phyloP scores from a whole-genome alignment of 1,140 invertebrate species.

The Plectus sambesii region DNA sequence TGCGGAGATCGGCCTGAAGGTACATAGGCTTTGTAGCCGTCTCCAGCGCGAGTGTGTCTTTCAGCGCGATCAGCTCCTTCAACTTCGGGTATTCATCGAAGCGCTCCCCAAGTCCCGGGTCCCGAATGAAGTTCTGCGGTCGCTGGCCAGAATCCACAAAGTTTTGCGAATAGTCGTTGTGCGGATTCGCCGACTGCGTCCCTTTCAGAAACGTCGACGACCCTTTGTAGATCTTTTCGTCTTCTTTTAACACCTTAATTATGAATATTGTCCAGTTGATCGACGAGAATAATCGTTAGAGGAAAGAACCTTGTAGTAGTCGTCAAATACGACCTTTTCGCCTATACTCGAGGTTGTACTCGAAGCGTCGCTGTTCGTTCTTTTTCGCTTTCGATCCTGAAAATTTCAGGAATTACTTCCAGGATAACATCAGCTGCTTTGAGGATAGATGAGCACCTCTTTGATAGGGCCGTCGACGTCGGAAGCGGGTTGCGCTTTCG shows the following conservation, averaged over 20 bases:
- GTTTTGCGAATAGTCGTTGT: constrained; percentile 98
- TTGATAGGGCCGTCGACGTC: too few relatives aligned
- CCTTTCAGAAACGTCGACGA: constrained; percentile 55
- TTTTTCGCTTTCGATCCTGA: constrained; percentile 9
- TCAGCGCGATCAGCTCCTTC: neutral
- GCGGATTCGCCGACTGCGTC: constrained; percentile 92
- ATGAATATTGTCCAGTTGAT: too few relatives aligned
- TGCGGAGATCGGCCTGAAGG: constrained; percentile 75
- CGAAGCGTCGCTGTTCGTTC: too few relatives aligned
- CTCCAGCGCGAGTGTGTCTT: neutral
- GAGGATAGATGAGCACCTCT: too few relatives aligned
- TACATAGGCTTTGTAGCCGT: constrained; percentile 58
- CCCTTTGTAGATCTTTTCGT: constrained; percentile 8
- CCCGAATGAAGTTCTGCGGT: constrained; percentile 93
- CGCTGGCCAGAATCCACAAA: constrained; percentile 95
- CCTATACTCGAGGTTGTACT: too few relatives aligned
- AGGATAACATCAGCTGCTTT: too few relatives aligned
- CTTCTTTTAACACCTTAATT: neutral
- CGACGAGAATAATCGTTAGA: neutral
- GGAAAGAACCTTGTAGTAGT: constrained; percentile 8
- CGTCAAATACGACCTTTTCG: too few relatives aligned
- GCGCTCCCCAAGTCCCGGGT: constrained; percentile 81
- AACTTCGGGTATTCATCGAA: constrained; percentile 98
- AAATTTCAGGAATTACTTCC: constrained; percentile 12
- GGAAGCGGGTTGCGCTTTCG: too few relatives aligned